These are phyloP conservation scores for Rhagologus leucostigma DNA, from an alignment of 2,113 vertebrate species.

Conservation along the genomic window DNA sequence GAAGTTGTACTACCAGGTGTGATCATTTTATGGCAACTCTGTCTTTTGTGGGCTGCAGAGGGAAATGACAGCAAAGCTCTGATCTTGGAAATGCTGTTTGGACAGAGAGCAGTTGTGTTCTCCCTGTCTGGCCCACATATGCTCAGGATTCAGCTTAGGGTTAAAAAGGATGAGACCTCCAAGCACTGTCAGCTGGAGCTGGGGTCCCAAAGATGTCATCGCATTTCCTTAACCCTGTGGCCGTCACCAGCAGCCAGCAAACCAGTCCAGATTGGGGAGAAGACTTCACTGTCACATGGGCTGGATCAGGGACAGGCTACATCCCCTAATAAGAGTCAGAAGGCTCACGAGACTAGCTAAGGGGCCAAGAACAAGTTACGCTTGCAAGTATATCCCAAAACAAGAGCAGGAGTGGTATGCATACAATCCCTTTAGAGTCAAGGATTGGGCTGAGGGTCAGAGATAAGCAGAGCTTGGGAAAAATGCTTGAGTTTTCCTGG, in stretches of 20 bases:
- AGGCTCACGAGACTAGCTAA: not conserved
- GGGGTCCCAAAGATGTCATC: not conserved
- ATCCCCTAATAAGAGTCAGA: not conserved
- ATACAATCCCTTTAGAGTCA: not conserved
- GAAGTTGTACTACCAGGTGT: not conserved
- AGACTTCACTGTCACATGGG: not conserved
- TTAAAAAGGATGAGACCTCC: not conserved
- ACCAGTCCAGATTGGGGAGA: not conserved
- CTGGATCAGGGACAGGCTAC: not conserved
- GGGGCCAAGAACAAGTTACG: not conserved
- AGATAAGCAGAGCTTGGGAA: slow-evolving; percentile 1
- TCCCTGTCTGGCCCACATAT: not conserved
- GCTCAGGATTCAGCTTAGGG: not conserved
- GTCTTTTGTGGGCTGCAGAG: not conserved
- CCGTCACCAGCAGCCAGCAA: not conserved
- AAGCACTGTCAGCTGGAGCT: not conserved
- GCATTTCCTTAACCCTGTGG: not conserved
- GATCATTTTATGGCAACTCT: not conserved
- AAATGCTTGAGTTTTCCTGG: not conserved
- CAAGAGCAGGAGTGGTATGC: not conserved
- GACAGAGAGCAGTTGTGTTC: not conserved
- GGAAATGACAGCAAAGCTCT: not conserved
- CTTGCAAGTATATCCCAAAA: not conserved
- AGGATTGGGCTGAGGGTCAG: not conserved
- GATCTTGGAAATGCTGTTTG: not conserved